These are phyloP conservation scores for Caenorhabditis imperialis DNA, from an alignment of 2,888 invertebrate genomes.

Conservation along the genomic window DNA sequence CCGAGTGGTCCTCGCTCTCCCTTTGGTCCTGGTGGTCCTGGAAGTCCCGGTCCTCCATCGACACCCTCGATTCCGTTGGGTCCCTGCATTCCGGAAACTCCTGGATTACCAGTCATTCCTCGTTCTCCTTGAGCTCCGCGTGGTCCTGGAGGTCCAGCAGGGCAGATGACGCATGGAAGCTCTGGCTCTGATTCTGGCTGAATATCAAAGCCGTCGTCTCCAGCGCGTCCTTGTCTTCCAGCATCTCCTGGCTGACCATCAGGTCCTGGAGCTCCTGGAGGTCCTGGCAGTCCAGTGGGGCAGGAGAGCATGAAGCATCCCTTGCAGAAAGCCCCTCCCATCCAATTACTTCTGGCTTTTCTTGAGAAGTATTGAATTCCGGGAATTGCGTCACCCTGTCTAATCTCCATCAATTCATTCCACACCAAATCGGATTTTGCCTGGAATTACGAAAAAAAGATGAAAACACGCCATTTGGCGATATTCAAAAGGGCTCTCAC, in stretches of 20 bases:
- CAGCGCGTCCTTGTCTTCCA: conserved; percentile 69
- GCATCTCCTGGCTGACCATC: conserved; percentile 74
- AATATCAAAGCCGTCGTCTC: conserved; percentile 76
- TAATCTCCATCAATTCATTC: conserved; percentile 55
- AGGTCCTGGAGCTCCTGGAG: conserved; percentile 72
- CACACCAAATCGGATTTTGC: conserved; percentile 50
- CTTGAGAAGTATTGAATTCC: conserved; percentile 67
- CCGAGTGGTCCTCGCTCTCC: conserved; percentile 66
- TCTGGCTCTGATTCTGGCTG: conserved; percentile 76
- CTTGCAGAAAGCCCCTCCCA: conserved; percentile 66
- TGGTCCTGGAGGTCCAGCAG: conserved; percentile 77
- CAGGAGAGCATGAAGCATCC: conserved; percentile 74
- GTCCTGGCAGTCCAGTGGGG: conserved; percentile 76
- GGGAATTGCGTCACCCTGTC: conserved; percentile 31
- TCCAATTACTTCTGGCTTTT: conserved; percentile 57
- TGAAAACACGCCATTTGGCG: not conserved
- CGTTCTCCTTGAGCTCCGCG: conserved; percentile 77
- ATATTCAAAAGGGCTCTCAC: conserved; percentile 33
- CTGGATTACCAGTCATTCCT: conserved; percentile 70
- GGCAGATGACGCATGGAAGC: conserved; percentile 77
- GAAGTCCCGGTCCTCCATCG: conserved; percentile 67
- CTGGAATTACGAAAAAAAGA: conserved; percentile 17
- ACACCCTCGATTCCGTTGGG: conserved; percentile 71
- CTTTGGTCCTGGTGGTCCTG: conserved; percentile 63
- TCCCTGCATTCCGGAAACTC: conserved; percentile 66